These are phyloP conservation scores for Macrosteles quadrilineatus DNA, from an alignment of 1,140 invertebrate species.

Conservation along the genomic window DNA sequence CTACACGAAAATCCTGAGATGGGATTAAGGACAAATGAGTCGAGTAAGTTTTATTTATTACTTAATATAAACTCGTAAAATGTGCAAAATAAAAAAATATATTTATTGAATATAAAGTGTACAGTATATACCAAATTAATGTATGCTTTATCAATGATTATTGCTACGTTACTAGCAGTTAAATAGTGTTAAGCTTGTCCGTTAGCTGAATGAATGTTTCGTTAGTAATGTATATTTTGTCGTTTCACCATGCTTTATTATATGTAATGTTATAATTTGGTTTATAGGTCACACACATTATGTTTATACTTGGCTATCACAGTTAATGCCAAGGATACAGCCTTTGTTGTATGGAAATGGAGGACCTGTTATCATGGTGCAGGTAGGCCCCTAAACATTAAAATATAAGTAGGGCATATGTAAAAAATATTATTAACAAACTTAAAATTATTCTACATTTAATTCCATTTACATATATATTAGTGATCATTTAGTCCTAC, in stretches of 20 bases:
- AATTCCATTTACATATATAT: background rate
- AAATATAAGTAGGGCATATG: background rate
- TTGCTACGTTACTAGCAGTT: no score
- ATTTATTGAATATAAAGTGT: background rate
- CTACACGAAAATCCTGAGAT: slow-evolving; percentile 68
- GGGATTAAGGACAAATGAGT: slow-evolving; percentile 64
- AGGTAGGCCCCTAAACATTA: slow-evolving; percentile 54
- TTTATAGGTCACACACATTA: slow-evolving; percentile 59
- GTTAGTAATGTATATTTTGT: no score
- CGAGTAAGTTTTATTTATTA: slow-evolving; percentile 50
- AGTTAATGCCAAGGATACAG: slow-evolving; percentile 58
- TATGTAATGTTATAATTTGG: no score
- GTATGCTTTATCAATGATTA: no score
- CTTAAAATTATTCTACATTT: background rate
- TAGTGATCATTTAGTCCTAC: background rate
- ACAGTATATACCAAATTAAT: no score
- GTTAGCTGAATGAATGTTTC: no score
- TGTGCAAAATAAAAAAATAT: background rate
- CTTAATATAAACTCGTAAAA: background rate
- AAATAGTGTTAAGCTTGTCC: no score
- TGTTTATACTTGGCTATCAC: slow-evolving; percentile 62
- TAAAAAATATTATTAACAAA: background rate
- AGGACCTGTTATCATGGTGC: slow-evolving; percentile 80
- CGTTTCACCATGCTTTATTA: no score
- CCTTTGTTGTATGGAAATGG: slow-evolving; percentile 71